Evolutionary conservation across 2,797 vertebrate species (phyloP), one percentile per base, ranked within the genome.

Genomic region (Notolabrus celidotus): DNA sequence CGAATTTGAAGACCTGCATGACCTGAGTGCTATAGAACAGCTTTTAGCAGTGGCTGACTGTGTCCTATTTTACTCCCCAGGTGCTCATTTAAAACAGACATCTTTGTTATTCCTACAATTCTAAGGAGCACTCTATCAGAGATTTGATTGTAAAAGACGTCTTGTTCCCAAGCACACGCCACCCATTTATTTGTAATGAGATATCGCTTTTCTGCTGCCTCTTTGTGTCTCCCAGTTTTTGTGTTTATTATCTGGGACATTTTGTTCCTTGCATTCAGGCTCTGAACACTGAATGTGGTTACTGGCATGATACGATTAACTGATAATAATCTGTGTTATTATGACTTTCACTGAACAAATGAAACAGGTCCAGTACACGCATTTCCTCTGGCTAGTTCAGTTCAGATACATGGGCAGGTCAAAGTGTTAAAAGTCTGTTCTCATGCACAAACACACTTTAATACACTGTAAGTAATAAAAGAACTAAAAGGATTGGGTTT

Each of bases 51-150:
- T 71, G 36, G 22, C 19, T 22, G 3, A 5, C n/a, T 23, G n/a
- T 36, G 2, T 23, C 3, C n/a, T n/a, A 39, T 69, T 49, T 23
- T 19, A 25, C 33, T 34, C 56, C 41, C 10, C 45, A 50, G 39
- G 36, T 75, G 50, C 42, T 22, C 53, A 10, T 56, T 34, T 31
- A 42, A 22, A 62, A 23, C 57, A 33, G 61, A 57, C 56, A 10
- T 41, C 62, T 22, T 46, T 36, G 29, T 60, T 60, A 62, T 45
- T 57, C 8, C 71, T 52, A 33, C 11, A 14, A 14, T 72, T 76
- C 79, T 59, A 77, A 74, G 55, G 66, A 59, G 46, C 66, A 71
- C 74, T 76, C 57, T 38, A 83, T 86, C 46, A 66, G 20, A 23
- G 17, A 29, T 31, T 52, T 50, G 74, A 74, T 66, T 27, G 9